Evolutionary conservation across 2,113 vertebrate genomes (phyloP).

Genomic region (Myiagra hebetior): DNA sequence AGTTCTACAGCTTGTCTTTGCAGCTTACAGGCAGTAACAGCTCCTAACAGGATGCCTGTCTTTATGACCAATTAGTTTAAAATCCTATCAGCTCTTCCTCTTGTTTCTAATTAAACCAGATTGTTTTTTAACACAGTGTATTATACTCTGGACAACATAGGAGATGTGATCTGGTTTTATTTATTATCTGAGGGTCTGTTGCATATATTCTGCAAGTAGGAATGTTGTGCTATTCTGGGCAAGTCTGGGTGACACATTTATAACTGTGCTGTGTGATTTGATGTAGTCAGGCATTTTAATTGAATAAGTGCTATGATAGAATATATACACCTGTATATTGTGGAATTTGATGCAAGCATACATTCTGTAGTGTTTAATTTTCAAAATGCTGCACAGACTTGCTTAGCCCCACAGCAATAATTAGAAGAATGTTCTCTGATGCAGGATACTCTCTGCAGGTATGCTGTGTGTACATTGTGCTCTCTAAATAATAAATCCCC

Average conservation of each 20-base stretch:
- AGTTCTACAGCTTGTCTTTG: constrained; percentile 10
- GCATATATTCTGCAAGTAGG: neutral
- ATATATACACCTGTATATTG: neutral
- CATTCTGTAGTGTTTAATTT: neutral
- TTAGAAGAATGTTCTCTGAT: neutral
- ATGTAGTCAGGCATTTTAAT: neutral
- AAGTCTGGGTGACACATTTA: neutral
- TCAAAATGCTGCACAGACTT: neutral
- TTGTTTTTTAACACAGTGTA: neutral
- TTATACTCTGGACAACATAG: neutral
- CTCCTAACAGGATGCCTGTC: constrained; percentile 13
- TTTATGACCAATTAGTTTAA: constrained; percentile 42
- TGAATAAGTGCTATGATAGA: neutral
- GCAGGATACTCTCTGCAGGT: neutral
- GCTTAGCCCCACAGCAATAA: neutral
- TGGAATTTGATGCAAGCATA: neutral
- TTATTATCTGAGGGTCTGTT: neutral
- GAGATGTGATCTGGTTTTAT: neutral
- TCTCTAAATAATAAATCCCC: constrained; percentile 6
- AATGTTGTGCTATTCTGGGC: neutral
- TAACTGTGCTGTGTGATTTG: neutral
- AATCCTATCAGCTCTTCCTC: constrained; percentile 6
- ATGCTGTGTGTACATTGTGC: neutral
- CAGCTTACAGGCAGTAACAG: neutral
- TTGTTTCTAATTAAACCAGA: constrained; percentile 27